A percentile compares a stretch with the other conserved stretches of the same genome.
Evolutionary conservation across 2,113 vertebrate species (phyloP).

Genomic region (Orcinus orca): DNA sequence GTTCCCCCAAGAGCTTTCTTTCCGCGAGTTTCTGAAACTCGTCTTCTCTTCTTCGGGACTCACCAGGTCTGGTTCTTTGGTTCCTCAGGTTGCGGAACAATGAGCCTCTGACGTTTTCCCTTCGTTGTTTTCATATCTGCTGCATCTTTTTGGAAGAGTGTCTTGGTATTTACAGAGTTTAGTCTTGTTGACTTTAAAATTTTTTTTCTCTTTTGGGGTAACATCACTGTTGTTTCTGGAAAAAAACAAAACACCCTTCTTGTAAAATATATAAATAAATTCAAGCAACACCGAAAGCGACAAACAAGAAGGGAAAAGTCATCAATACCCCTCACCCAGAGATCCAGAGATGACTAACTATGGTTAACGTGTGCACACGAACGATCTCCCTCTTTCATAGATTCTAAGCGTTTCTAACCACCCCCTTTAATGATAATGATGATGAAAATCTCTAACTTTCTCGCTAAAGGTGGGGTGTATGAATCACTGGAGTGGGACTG

Average conservation of each 20-base stretch:
- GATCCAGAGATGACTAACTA: no score
- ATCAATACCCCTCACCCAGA: no score
- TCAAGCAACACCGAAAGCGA: neutral
- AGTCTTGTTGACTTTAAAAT: neutral
- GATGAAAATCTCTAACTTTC: neutral
- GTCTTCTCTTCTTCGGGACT: neutral
- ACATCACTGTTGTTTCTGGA: neutral
- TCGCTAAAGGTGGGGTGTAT: neutral
- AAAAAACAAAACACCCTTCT: neutral
- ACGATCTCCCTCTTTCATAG: neutral
- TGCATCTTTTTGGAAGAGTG: neutral
- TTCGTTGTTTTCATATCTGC: no score
- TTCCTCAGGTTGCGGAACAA: fast-evolving
- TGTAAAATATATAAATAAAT: neutral
- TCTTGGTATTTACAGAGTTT: neutral
- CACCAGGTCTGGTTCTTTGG: fast-evolving
- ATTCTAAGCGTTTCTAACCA: neutral
- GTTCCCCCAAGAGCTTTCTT: neutral
- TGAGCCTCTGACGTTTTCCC: fast-evolving
- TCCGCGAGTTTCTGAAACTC: neutral
- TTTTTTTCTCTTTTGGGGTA: neutral
- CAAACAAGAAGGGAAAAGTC: neutral
- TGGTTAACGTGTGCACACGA: neutral
- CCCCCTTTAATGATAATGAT: neutral
- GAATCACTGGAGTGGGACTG: neutral